Base-by-base conservation (phyloP, 2,797 vertebrate species). In the Fratercula arctica region DNA sequence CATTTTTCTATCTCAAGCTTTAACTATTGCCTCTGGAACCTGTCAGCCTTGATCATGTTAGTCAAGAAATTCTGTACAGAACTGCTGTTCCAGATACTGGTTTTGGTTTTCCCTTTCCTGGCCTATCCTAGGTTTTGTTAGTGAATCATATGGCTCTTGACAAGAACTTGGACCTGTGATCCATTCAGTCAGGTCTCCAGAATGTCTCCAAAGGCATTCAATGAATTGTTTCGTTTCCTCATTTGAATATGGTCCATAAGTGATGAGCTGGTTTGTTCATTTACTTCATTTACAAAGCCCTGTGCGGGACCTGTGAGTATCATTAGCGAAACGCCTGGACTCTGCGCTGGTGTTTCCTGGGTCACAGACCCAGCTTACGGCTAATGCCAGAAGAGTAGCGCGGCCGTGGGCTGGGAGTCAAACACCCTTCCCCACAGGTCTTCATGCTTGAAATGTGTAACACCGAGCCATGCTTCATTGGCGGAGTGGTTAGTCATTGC, bases 241-340 rank as follows among this genome's bases (percentile, higher is more conserved):
- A 1, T 43, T 54, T 74, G 60, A 37, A 21, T 23, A 0, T 6
- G 8, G 31, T 77, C 45, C 0, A 0, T 26, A 73, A 41, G 33
- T 74, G 57, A 11, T 4, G 3, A 73, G 21, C 24, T 60, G 35
- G 7, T 74, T 77, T 80, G 39, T 37, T 92, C 10, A 5, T 11
- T 11, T n/a, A 35, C 60, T 77, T 56, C 46, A 35, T 51, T 80
- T 69, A 13, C 50, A 69, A 17, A 73, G 28, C 45, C 45, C 19
- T 31, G 8, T 66, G 69, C 23, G n/a, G 56, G 39, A 63, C 29
- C 24, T 4, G 26, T 70, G 70, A 16, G 13, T 41, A 31, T 50
- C 20, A 2, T 29, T 35, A 46, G 31, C 14, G 2, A 6, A 33
- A 43, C 0, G 11, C 29, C 48, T 15, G 21, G 48, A 31, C 70